A percentile compares a stretch with the other conserved stretches of the same genome.
These are phyloP conservation scores for Cylloceria caligata DNA, from an alignment of 2,888 invertebrate species.

Conservation along the genomic window DNA sequence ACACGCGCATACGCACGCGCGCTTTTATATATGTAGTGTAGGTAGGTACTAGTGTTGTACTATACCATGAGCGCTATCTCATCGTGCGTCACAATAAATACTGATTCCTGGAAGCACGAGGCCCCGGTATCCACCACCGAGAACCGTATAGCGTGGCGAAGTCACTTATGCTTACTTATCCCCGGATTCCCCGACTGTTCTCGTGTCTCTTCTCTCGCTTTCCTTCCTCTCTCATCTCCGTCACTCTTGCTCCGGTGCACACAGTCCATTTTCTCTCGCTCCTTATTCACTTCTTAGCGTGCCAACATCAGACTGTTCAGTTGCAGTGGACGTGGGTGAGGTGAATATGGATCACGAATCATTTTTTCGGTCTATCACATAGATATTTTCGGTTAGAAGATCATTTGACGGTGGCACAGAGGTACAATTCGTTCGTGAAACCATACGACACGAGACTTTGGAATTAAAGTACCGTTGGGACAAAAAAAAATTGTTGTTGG, in stretches of 20 bases:
- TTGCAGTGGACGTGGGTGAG: background rate
- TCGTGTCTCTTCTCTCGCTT: slow-evolving; percentile 63
- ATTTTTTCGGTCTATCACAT: background rate
- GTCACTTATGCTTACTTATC: slow-evolving; percentile 83
- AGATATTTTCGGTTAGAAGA: no score
- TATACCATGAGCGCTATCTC: slow-evolving; percentile 81
- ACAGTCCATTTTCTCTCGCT: slow-evolving; percentile 46
- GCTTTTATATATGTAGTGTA: background rate
- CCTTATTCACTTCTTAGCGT: slow-evolving; percentile 54
- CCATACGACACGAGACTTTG: no score
- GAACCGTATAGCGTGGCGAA: slow-evolving; percentile 69
- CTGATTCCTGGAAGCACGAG: slow-evolving; percentile 83
- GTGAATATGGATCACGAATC: background rate
- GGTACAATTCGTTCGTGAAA: no score
- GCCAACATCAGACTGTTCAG: slow-evolving; percentile 42
- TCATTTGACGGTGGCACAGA: no score
- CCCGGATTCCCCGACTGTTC: slow-evolving; percentile 69
- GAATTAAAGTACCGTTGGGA: no score
- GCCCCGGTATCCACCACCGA: slow-evolving; percentile 47
- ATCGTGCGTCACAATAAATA: slow-evolving; percentile 84
- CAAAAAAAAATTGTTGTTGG: no score
- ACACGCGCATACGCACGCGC: no score
- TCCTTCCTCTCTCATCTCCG: slow-evolving; percentile 52
- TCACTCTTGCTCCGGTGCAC: slow-evolving; percentile 29
- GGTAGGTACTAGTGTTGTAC: slow-evolving; percentile 8